phyloP scores from a whole-genome alignment of 2,797 vertebrate genomes.

The Coregonus sp. region DNA sequence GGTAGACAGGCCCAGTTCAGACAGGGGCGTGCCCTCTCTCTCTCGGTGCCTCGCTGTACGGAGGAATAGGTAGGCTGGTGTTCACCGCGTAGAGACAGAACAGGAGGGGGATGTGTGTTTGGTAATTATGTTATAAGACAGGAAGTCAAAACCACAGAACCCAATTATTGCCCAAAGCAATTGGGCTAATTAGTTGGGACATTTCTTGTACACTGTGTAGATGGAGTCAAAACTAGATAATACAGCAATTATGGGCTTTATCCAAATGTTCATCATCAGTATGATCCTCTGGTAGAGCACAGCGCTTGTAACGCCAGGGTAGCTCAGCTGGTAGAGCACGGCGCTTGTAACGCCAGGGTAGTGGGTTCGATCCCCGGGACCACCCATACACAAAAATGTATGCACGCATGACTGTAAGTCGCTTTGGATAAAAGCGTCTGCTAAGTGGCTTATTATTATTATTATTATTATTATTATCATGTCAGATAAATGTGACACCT shows the following conservation, averaged over 20 bases:
- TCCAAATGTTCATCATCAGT: neutral
- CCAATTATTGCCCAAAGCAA: neutral
- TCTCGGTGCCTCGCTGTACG: slow-evolving; percentile 3
- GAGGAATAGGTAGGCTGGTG: neutral
- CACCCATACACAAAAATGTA: no score
- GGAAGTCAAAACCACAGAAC: neutral
- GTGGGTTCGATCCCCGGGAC: no score
- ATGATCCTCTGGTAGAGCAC: neutral
- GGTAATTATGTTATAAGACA: neutral
- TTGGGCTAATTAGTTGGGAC: neutral
- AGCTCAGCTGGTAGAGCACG: no score
- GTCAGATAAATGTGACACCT: neutral
- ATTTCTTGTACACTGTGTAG: neutral
- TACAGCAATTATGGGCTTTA: neutral
- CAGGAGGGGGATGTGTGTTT: slow-evolving; percentile 4
- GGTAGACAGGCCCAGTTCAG: neutral
- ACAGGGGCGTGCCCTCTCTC: slow-evolving; percentile 10
- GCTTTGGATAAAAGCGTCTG: no score
- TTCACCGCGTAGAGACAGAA: neutral
- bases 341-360: no score
- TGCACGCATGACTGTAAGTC: no score
- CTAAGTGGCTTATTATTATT: no score
- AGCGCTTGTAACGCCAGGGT: no score
- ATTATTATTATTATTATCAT: neutral
- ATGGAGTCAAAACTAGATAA: neutral